Percentiles rank a stretch among this genome's conserved stretches.
Evolutionary conservation across 2,888 invertebrate genomes (phyloP).

Genomic region (Abrostola tripartita): DNA sequence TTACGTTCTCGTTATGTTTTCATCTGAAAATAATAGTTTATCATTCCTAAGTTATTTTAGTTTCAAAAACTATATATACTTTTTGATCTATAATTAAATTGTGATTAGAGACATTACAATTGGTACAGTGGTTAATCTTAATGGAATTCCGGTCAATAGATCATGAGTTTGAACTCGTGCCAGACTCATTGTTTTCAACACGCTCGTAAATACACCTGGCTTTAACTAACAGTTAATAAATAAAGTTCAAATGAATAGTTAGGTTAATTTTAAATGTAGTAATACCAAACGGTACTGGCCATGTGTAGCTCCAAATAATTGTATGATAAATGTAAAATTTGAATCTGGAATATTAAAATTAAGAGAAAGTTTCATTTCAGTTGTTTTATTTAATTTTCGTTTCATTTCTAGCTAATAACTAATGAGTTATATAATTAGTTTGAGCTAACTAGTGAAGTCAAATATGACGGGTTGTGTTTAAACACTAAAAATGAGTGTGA

Average conservation of each 20-base stretch:
- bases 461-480: too few species aligned
- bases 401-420: neutral
- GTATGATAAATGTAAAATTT: constrained; percentile 17
- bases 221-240: constrained; percentile 18
- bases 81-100: constrained; percentile 22
- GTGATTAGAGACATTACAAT: constrained; percentile 42
- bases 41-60: too few species aligned
- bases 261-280: neutral
- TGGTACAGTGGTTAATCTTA: constrained; percentile 41
- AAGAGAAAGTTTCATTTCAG: neutral
- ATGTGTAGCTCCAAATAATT: too few species aligned
- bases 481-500: too few species aligned
- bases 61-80: too few species aligned
- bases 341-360: constrained; percentile 23
- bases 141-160: constrained; percentile 44
- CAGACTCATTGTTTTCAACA: constrained; percentile 18
- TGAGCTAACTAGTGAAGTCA: too few species aligned
- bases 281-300: neutral
- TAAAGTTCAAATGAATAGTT: constrained; percentile 9
- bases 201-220: constrained; percentile 10
- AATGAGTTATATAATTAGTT: too few species aligned
- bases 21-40: neutral
- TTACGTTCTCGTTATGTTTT: neutral
- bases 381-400: neutral
- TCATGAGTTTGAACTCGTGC: constrained; percentile 38